A percentile compares a stretch with the other conserved stretches of the same genome.
Conservation (phyloP, 35 echinoderm and acorn worm species). For the Chiridota heheva region DNA sequence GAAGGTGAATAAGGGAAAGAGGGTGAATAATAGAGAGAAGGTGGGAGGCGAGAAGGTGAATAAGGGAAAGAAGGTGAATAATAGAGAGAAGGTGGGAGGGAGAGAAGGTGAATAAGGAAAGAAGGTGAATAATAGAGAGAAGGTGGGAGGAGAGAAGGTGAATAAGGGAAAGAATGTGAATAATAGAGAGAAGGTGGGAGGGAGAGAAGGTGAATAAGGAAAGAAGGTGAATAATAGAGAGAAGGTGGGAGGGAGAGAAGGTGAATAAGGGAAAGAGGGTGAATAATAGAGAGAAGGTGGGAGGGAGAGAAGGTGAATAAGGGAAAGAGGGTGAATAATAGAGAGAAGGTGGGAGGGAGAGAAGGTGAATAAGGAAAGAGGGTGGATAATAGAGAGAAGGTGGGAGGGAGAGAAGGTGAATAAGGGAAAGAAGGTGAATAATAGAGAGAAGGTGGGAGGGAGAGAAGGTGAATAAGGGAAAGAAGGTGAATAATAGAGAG, state of each 20-base stretch:
- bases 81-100: too few species aligned
- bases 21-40: too few species aligned
- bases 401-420: not conserved
- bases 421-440: too few species aligned
- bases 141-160: not conserved
- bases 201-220: too few species aligned
- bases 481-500: not conserved
- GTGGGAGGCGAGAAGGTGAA: too few species aligned
- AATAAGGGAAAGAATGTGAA: too few species aligned
- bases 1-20: too few species aligned
- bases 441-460: not conserved
- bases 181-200: not conserved
- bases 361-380: too few species aligned
- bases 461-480: too few species aligned
- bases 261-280: not conserved
- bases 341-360: not conserved
- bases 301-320: too few species aligned
- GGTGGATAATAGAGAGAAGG: not conserved
- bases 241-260: not conserved
- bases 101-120: too few species aligned
- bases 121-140: not conserved
- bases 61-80: too few species aligned
- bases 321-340: not conserved
- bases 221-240: slow-evolving; percentile 5
- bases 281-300: not conserved